Evolutionary conservation across 2,797 vertebrate species (phyloP).

Genomic region (Bovichtus diacanthus): DNA sequence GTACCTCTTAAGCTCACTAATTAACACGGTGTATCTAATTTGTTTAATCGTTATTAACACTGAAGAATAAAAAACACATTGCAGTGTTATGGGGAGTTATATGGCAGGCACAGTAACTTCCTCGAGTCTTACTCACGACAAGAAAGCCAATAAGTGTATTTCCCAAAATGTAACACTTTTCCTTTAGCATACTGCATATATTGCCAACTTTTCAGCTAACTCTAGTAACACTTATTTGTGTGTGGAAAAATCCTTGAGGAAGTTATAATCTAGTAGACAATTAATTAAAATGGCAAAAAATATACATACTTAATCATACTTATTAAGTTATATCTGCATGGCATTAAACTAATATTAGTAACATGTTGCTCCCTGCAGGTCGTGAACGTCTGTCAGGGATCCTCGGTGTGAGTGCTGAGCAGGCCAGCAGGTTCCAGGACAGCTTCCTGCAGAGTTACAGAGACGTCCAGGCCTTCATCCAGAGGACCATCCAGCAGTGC

Average conservation of each 20-base stretch:
- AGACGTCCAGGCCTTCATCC: conserved; percentile 90
- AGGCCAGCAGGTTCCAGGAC: conserved; percentile 90
- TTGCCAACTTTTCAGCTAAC: background rate
- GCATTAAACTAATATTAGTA: background rate
- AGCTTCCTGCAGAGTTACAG: conserved; percentile 91
- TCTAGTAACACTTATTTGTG: background rate
- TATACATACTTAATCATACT: background rate
- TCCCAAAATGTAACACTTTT: background rate
- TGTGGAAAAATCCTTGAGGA: background rate
- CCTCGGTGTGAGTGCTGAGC: conserved; percentile 86
- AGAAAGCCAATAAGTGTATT: background rate
- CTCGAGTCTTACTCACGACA: background rate
- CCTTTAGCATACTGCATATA: background rate
- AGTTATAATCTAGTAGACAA: background rate
- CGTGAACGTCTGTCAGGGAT: conserved; percentile 90
- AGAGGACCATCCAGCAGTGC: conserved; percentile 87
- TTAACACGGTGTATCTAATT: background rate
- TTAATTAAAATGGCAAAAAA: background rate
- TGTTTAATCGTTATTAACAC: background rate
- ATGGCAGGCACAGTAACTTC: background rate
- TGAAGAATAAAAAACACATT: background rate
- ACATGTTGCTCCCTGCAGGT: conserved; percentile 75
- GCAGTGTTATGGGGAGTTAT: background rate
- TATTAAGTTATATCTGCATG: background rate
- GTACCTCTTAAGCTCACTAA: background rate